Conservation (phyloP, 37 sponge, comb jelly and placozoan species). For the Ianthella basta region DNA sequence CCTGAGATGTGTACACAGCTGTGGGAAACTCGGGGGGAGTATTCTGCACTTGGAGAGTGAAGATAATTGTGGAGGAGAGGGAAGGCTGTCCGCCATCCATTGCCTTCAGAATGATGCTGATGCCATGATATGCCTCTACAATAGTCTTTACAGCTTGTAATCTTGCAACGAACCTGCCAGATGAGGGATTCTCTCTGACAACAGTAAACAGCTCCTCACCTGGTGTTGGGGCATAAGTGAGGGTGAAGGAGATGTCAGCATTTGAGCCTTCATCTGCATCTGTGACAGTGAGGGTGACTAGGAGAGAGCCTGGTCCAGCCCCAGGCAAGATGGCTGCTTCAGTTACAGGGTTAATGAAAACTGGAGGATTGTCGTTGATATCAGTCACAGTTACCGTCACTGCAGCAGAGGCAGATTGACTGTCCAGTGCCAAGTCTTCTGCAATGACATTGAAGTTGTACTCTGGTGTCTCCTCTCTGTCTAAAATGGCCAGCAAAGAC, state of each 20-base stretch:
- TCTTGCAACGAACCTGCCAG: neutral
- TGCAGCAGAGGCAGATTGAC: neutral
- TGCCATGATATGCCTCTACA: neutral
- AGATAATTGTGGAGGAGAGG: neutral
- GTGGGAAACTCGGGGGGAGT: constrained; percentile 21
- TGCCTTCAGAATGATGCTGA: neutral
- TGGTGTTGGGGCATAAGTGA: neutral
- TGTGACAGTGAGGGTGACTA: constrained; percentile 3
- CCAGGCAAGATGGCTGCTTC: constrained; percentile 4
- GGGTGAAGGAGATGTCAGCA: constrained; percentile 38
- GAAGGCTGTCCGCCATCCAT: neutral
- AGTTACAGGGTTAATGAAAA: constrained; percentile 27
- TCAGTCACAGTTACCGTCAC: constrained; percentile 32
- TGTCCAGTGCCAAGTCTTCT: neutral
- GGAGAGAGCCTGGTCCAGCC: constrained; percentile 4
- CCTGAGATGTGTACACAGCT: constrained; percentile 25
- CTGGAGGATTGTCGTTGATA: constrained; percentile 40
- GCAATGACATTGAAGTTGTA: constrained; percentile 25
- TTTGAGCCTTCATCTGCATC: constrained; percentile 7
- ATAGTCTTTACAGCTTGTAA: constrained; percentile 15
- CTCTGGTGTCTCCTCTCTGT: constrained; percentile 6
- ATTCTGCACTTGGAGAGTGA: constrained; percentile 6
- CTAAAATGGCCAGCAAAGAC: neutral
- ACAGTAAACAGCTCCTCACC: neutral
- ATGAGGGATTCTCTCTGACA: neutral